Percentiles rank a stretch among this genome's conserved stretches.
These are phyloP conservation scores for Oncopodura yosiiana DNA, from an alignment of 1,140 invertebrate genomes.

Conservation along the genomic window DNA sequence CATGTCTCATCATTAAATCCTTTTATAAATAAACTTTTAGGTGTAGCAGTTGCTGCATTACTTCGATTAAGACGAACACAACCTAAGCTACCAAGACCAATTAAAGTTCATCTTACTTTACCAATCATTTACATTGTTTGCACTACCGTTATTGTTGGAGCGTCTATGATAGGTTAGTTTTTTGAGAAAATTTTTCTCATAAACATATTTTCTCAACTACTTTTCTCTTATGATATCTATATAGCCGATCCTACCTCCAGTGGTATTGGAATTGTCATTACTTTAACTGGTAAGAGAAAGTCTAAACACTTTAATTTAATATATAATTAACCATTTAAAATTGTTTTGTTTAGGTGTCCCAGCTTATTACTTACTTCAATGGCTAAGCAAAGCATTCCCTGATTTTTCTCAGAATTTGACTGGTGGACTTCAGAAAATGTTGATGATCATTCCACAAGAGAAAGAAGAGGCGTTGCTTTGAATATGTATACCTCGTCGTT, in stretches of 20 bases:
- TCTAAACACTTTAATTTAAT: too few relatives aligned
- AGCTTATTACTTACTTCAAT: not conserved
- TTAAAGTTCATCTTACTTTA: constrained; percentile 56
- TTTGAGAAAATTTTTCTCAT: too few relatives aligned
- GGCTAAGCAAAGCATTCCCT: not conserved
- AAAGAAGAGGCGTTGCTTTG: constrained; percentile 28
- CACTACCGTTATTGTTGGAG: constrained; percentile 46
- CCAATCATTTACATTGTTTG: constrained; percentile 48
- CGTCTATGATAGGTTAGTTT: too few relatives aligned
- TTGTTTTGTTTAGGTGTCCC: too few relatives aligned
- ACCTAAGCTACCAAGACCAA: constrained; percentile 67
- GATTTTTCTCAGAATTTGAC: not conserved
- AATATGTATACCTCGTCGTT: too few relatives aligned
- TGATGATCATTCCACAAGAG: constrained; percentile 34
- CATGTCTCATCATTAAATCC: not conserved
- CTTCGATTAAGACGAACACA: constrained; percentile 60
- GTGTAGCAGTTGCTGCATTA: constrained; percentile 63
- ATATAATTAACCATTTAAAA: too few relatives aligned
- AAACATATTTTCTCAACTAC: too few relatives aligned
- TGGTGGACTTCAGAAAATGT: constrained; percentile 24
- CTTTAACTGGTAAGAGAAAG: too few relatives aligned
- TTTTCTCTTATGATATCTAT: too few relatives aligned
- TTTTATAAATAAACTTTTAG: constrained; percentile 35
- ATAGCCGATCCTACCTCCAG: too few relatives aligned
- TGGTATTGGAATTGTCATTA: too few relatives aligned